These are phyloP conservation scores for Fragum whitleyi DNA, from an alignment of 2,888 invertebrate genomes.

Conservation along the genomic window DNA sequence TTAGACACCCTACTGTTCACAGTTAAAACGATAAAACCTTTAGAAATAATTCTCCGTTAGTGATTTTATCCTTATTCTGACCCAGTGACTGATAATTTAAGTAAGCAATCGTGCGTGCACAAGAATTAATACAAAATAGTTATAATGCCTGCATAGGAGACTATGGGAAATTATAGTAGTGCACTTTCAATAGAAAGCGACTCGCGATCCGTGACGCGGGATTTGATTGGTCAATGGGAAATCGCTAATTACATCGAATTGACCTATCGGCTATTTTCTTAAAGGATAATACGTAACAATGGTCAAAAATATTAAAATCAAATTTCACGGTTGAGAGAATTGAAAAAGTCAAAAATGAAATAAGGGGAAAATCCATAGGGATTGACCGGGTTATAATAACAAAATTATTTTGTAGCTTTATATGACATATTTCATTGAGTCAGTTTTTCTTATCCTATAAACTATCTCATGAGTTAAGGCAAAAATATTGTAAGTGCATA, in stretches of 20 bases:
- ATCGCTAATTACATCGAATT: conserved; percentile 40
- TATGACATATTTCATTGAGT: conserved; percentile 21
- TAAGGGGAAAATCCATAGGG: conserved; percentile 17
- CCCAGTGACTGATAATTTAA: not conserved
- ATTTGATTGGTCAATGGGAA: conserved; percentile 55
- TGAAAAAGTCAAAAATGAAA: conserved; percentile 27
- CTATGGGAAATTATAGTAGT: conserved; percentile 8
- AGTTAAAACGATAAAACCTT: not conserved
- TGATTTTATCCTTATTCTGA: not conserved
- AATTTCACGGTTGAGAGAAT: conserved; percentile 40
- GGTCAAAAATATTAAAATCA: conserved; percentile 53
- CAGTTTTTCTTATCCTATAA: conserved; percentile 12
- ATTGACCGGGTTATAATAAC: conserved; percentile 59
- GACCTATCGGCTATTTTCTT: conserved; percentile 59
- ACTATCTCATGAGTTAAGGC: not conserved
- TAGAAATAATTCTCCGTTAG: not conserved
- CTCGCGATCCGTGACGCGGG: conserved; percentile 34
- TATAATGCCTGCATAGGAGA: not conserved
- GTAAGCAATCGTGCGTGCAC: not conserved
- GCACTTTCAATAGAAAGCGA: conserved; percentile 49
- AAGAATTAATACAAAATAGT: conserved; percentile 1
- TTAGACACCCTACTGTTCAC: conserved; percentile 13
- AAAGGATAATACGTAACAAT: conserved; percentile 47
- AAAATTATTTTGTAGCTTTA: conserved; percentile 20
- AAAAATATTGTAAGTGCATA: not conserved